phyloP scores from a whole-genome alignment of 2,113 vertebrate genomes.

The human region GRCh38 chr14:93327501-93328000 shows the following conservation, averaged over 20 bases:
- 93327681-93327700: not conserved
- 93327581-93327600: not conserved
- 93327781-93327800: constrained; percentile 18
- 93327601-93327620: not conserved
- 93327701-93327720: not conserved
- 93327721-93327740: not conserved
- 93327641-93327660: not conserved
- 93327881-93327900: not conserved
- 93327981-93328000: not conserved
- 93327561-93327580: not conserved
- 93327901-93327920: not conserved
- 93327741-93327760: not conserved
- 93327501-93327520: not conserved
- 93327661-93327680: not conserved
- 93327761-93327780: not conserved
- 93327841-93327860: not conserved
- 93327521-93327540: constrained; percentile 8
- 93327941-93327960: constrained; percentile 2
- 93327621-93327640: not conserved
- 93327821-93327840: not conserved
- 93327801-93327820: not conserved
- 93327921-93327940: not conserved
- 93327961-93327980: not conserved
- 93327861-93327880: not conserved
- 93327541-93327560: not conserved